Evolutionary conservation across 30 jellyfish, hydroid and myxozoan genomes (phyloP), one percentile per base, ranked within the genome.

Genomic region (Chironex yamaguchii): DNA sequence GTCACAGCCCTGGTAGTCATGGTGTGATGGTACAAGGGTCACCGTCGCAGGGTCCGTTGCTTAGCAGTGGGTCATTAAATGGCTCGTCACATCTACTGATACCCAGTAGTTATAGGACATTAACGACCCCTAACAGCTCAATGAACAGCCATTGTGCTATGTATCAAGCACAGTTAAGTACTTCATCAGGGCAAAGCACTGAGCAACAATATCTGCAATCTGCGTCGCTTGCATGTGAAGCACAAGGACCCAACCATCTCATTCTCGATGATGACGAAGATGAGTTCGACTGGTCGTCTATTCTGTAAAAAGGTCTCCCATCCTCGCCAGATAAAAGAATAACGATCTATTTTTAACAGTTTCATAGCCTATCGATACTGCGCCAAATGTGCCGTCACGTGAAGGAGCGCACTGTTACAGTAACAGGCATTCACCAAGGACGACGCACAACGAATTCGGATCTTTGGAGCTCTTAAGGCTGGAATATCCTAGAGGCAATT

Each of bases 271-370:
- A 90, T 29, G 96, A 85, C 30, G 98, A 91, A 12, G 98, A 91
- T 52, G 96, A 85, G 35, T 91, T 91, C 67, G 96, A 91, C 70
- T 91, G 98, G 98, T 85, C 96, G 79, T 67, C 92, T 17, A 84
- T 91, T 32, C 69, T 91, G 84, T 91, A 74, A 91, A n/a, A n/a
- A n/a, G n/a, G n/a, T n/a, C n/a, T n/a, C n/a, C n/a, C n/a, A n/a
- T n/a, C n/a, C n/a, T n/a, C n/a, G n/a, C n/a, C n/a, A n/a, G n/a
- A n/a, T n/a, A n/a, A n/a, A n/a, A n/a, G n/a, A n/a, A n/a, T n/a
- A n/a, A n/a, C n/a, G n/a, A n/a, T n/a, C n/a, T n/a, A n/a, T n/a
- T n/a, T n/a, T n/a, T n/a, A n/a, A n/a, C n/a, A n/a, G n/a, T n/a
- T n/a, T n/a, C n/a, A n/a, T n/a, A n/a, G n/a, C n/a, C n/a, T n/a